Base-by-base conservation (phyloP, 2,113 vertebrate genomes). In the Ploceus nigricollis region DNA sequence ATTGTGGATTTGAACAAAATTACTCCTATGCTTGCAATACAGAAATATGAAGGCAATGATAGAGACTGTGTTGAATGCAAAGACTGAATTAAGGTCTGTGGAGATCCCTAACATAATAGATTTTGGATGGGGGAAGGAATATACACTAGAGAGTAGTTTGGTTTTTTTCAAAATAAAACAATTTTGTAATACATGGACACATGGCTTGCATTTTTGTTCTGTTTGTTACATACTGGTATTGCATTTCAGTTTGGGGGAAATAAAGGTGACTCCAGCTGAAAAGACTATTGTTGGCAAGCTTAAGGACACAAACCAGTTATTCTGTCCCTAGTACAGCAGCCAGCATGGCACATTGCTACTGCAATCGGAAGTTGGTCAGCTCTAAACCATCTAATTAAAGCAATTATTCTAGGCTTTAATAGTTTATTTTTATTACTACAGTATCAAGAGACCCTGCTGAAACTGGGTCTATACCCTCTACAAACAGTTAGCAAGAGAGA, bases 361-460 rank as follows among this genome's bases (percentile, higher is more conserved):
- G 42, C 64, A 79, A 72, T 57, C 20, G 21, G 82, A 81, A 85
- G 57, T 19, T 85, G 70, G 75, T 96, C 90, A 85, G 61, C 35
- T 91, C 63, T 82, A 94, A 89, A 91, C 23, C 40, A 60, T 76
- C 73, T 94, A 92, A 92, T 95, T 92, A 87, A 94, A 90, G 45
- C 50, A 90, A 90, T 93, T 65, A 82, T 78, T 91, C 77, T 71
- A 75, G 48, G 64, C 23, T 89, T 94, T 63, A 77, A 78, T 89
- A 66, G 53, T 93, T 91, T 94, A 78, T 91, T 96, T 89, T 93
- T 91, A 87, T 91, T 88, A 80, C 66, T 61, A 16, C 11, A 25
- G 15, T 58, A 79, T 69, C 53, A 79, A 56, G 78, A 94, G 54
- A n/a, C 9, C 9, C 33, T 79, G 57, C 40, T 86, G 85, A 87